Percentiles rank a stretch among this genome's conserved stretches.
Conservation (phyloP, 2,797 vertebrate species). For the Bucorvus abyssinicus region DNA sequence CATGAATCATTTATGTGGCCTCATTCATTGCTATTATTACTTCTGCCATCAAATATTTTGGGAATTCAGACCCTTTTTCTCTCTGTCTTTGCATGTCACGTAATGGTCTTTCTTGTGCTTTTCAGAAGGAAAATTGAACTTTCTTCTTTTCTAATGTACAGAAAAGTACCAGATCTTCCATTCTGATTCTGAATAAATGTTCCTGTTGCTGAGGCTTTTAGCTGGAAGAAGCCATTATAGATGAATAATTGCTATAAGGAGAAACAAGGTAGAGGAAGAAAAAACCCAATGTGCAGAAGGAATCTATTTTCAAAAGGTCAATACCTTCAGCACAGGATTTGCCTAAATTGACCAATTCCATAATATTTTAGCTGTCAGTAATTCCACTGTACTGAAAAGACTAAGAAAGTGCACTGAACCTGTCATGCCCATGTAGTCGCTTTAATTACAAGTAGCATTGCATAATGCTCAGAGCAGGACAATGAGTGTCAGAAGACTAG, state of each 20-base stretch:
- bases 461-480: neutral
- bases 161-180: conserved; percentile 57
- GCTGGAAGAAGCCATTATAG: conserved; percentile 55
- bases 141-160: conserved; percentile 59
- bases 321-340: conserved; percentile 29
- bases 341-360: conserved; percentile 27
- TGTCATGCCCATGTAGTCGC: neutral
- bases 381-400: neutral
- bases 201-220: conserved; percentile 40
- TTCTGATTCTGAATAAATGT: conserved; percentile 56
- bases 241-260: conserved; percentile 55
- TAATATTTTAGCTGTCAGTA: conserved; percentile 39
- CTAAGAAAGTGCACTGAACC: neutral
- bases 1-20: conserved; percentile 64
- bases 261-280: conserved; percentile 47
- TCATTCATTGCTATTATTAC: conserved; percentile 61
- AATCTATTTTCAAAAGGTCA: conserved; percentile 61
- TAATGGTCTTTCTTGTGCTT: conserved; percentile 62
- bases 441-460: neutral
- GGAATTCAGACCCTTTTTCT: conserved; percentile 57
- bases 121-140: conserved; percentile 66
- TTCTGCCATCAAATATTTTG: conserved; percentile 67
- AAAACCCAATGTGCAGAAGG: conserved; percentile 13
- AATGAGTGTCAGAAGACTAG: neutral
- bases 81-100: conserved; percentile 45